Evolutionary conservation across 1,140 invertebrate genomes (phyloP).

Genomic region (Eupristina koningsbergeri): DNA sequence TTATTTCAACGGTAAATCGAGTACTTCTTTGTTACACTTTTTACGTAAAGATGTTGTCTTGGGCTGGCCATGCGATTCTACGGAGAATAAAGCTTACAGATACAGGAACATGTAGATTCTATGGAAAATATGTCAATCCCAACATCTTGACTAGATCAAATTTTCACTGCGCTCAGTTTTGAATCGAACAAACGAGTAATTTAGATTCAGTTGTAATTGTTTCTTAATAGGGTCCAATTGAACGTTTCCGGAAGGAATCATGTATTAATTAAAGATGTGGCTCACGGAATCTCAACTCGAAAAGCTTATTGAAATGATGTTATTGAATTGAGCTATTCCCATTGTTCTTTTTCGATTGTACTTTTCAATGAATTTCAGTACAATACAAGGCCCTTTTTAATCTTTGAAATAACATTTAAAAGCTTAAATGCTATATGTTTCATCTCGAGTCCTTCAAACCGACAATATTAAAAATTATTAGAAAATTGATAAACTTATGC

Average conservation of each 20-base stretch:
- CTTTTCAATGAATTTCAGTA: not conserved
- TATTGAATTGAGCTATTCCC: too few species aligned
- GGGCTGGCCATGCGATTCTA: too few species aligned
- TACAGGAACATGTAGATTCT: too few species aligned
- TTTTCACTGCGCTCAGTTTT: not conserved
- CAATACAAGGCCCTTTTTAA: not conserved
- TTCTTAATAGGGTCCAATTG: not conserved
- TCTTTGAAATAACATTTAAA: not conserved
- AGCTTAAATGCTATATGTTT: not conserved
- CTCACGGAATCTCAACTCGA: too few species aligned
- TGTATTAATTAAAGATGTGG: not conserved
- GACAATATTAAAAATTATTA: not conserved
- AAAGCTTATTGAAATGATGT: not conserved
- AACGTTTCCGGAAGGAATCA: not conserved
- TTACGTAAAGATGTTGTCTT: too few species aligned
- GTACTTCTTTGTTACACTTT: too few species aligned
- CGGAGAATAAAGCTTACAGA: too few species aligned
- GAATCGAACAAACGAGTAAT: not conserved
- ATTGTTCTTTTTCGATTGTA: too few species aligned
- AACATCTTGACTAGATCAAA: too few species aligned
- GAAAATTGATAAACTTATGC: not conserved
- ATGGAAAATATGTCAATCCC: too few species aligned
- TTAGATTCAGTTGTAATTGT: not conserved
- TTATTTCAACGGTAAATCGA: too few species aligned
- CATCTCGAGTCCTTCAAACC: not conserved